These are phyloP conservation scores for Perizoma flavofasciatum DNA, from an alignment of 2,888 invertebrate species.

Conservation along the genomic window DNA sequence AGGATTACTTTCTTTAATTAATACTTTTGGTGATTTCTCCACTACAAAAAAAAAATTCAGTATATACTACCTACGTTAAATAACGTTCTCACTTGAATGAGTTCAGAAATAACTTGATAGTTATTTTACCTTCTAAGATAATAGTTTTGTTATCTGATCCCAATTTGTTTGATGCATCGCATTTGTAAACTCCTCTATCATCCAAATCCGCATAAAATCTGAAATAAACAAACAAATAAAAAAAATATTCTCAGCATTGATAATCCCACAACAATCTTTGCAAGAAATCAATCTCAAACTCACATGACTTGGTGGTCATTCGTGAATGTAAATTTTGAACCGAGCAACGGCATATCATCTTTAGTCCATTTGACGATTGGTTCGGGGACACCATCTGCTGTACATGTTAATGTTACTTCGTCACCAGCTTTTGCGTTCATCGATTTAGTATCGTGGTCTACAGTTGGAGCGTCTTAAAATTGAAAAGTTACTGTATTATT, in stretches of 20 bases:
- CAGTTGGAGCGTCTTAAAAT: conserved; percentile 16
- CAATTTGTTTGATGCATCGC: conserved; percentile 13
- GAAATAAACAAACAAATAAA: neutral
- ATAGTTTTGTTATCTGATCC: conserved; percentile 10
- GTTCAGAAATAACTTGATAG: neutral
- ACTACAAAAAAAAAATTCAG: conserved; percentile 6
- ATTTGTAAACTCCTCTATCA: conserved; percentile 20
- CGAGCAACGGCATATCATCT: conserved; percentile 1
- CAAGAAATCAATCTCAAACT: conserved; percentile 1
- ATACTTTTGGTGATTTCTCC: conserved; percentile 6
- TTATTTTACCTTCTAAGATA: neutral
- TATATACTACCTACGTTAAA: too few relatives aligned
- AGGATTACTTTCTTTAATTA: conserved; percentile 2
- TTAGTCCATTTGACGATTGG: conserved; percentile 16
- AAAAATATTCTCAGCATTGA: too few relatives aligned
- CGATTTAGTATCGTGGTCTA: conserved; percentile 6
- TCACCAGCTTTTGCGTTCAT: neutral
- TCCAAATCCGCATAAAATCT: conserved; percentile 16
- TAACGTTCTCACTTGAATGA: neutral
- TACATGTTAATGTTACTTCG: conserved; percentile 12
- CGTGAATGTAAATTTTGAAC: conserved; percentile 9
- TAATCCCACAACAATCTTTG: too few relatives aligned
- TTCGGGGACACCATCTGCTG: conserved; percentile 13
- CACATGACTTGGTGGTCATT: conserved; percentile 7
- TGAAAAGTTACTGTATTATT: too few relatives aligned